Evolutionary conservation across 2,888 invertebrate genomes (phyloP), one percentile per base, ranked within the genome.

Genomic region (Caenorhabditis virilis): DNA sequence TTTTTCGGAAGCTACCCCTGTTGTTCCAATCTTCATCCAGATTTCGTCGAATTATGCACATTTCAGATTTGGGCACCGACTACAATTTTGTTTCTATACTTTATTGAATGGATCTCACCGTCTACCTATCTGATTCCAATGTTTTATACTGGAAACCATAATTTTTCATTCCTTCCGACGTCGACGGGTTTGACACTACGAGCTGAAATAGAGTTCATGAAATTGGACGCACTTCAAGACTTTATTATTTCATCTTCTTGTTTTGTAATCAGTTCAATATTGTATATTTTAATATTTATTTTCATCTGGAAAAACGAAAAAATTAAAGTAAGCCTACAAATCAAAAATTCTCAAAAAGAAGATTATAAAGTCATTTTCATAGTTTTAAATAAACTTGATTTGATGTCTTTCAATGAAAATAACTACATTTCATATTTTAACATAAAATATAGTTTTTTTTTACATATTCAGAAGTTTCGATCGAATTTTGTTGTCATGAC

Each of bases 81-180:
- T 22, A 23, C 56, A 22, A 56, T 61, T 2, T 18, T 23, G 0
- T 2, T 47, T 9, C 42, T 61, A 15, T 61, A 61, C 36, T 9
- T 22, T 7, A 7, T 42, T 11, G 55, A 61, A 42, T 61, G 61
- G 61, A 15, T 33, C 1, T 16, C 22, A 0, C 51, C 61, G 0
- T 20, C 52, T 9, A 30, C 41, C 2, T 33, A 16, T 1, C 47
- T 61, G 4, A 15, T 42, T 13, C 46, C 47, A 18, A 22, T 61
- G n/a, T 61, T 61, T 26, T 61, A 61, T 41, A 51, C 51, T 25
- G 61, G 61, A 35, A 52, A 55, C 20, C 61, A 61, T 27, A 61
- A 61, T 16, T 61, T 61, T 27, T 56, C 55, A 3, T 61, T 51
- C 42, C 18, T 56, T 9, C 16, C 23, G 1, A 25, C 46, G 1